Evolutionary conservation across 1,140 invertebrate species (phyloP), one percentile per base, ranked within the genome.

Genomic region (Ditylenchus dipsaci): DNA sequence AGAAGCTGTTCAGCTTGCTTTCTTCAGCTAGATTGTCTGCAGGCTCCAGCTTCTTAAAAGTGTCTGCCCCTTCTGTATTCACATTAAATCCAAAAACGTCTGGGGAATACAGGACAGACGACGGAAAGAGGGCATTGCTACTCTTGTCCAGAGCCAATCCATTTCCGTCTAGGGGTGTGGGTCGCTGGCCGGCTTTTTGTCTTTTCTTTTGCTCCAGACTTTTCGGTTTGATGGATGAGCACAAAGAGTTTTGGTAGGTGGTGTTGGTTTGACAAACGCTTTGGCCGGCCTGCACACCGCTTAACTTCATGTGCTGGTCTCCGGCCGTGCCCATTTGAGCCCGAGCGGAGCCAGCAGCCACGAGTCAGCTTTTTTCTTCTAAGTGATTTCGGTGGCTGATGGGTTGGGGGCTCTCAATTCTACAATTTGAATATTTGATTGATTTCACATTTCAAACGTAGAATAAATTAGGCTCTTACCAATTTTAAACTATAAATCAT

Each of bases 101-200:
- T 38, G 33, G 3, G 33, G 11, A 38, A 38, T 38, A 38, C 33
- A 38, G 33, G 3, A 11, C 3, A 38, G 33, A 38, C 33, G 15
- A 53, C 49, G 49, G 49, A 53, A 53, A 53, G 49, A 53, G 49
- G 49, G 49, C 15, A 53, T 53, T 53, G 49, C 49, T 26, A 53
- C 49, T 53, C 49, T 26, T 26, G 3, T 21, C 49, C 3, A 53
- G 49, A 53, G 49, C 15, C 49, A 53, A 53, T 53, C 49, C 49
- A 53, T 53, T 53, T 15, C 49, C 49, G 49, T 53, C 3, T 21
- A 53, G 3, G 8, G n/a, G 3, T 21, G 49, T 53, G 49, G 49
- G 23, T 53, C 8, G 49, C 3, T 3, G 3, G n/a, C 23, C n/a
- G 49, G 15, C 15, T 53, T 53, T 26, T 19, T 21, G 49, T 26